phyloP scores from a whole-genome alignment of 2,113 vertebrate species.

The Thunnus maccoyii region DNA sequence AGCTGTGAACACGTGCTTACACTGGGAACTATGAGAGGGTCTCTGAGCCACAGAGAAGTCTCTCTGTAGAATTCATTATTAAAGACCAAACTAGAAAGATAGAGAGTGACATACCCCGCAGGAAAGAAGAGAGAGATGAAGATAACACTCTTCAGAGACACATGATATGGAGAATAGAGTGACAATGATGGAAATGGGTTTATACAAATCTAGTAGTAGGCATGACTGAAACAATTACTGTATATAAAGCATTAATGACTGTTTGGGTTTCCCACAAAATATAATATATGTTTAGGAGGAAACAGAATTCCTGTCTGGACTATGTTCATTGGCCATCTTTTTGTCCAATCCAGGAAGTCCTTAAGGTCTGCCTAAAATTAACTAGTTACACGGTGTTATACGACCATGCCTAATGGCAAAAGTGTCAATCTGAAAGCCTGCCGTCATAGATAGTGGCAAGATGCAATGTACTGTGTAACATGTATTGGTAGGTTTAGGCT shows the following conservation, averaged over 20 bases:
- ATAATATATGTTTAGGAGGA: too few relatives aligned
- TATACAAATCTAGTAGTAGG: background rate
- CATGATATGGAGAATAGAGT: background rate
- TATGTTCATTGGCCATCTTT: too few relatives aligned
- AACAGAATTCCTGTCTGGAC: too few relatives aligned
- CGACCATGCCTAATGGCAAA: too few relatives aligned
- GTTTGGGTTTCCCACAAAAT: too few relatives aligned
- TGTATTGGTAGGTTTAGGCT: too few relatives aligned
- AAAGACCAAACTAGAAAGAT: slow-evolving; percentile 32
- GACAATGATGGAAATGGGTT: background rate
- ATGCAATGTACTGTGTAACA: too few relatives aligned
- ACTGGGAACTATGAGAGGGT: slow-evolving; percentile 25
- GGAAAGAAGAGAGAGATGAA: background rate
- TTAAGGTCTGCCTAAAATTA: too few relatives aligned
- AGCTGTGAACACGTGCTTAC: slow-evolving; percentile 29
- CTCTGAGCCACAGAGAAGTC: slow-evolving; percentile 11
- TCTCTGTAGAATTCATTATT: slow-evolving; percentile 47
- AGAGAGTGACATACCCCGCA: background rate
- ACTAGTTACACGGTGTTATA: too few relatives aligned
- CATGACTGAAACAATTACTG: background rate
- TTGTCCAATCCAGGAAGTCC: too few relatives aligned
- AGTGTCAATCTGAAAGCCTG: too few relatives aligned
- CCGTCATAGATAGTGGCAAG: too few relatives aligned
- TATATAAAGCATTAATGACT: background rate
- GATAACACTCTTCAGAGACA: background rate